These are phyloP conservation scores for Poecilia gillii DNA, from an alignment of 2,797 vertebrate genomes.

Conservation along the genomic window DNA sequence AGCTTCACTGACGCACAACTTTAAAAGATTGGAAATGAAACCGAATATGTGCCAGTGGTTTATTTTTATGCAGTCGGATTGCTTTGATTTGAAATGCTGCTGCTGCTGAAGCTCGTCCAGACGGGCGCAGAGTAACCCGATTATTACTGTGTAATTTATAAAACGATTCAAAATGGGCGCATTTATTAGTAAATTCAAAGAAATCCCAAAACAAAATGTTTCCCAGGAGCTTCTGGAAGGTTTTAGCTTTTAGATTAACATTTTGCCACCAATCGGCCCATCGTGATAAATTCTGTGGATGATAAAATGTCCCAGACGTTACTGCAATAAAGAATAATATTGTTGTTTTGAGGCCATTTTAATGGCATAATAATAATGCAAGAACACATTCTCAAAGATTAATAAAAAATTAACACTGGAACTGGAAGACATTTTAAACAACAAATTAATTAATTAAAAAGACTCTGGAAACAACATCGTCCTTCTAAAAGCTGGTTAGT, in stretches of 20 bases:
- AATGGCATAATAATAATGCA: too few relatives aligned
- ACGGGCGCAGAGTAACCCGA: neutral
- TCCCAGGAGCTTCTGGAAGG: neutral
- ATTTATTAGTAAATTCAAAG: neutral
- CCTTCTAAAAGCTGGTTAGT: too few relatives aligned
- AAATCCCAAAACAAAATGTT: neutral
- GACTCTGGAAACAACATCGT: too few relatives aligned
- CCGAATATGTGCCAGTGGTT: neutral
- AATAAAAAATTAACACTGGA: too few relatives aligned
- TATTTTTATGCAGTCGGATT: neutral
- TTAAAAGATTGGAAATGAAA: conserved; percentile 1
- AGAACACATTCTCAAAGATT: too few relatives aligned
- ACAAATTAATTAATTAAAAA: too few relatives aligned
- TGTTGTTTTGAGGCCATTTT: too few relatives aligned
- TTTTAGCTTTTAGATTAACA: neutral
- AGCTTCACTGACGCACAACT: neutral
- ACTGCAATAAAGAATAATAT: too few relatives aligned
- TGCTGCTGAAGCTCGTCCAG: neutral
- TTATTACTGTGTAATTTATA: neutral
- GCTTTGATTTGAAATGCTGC: neutral
- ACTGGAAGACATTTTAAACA: too few relatives aligned
- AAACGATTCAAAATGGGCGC: neutral
- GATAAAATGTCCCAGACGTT: too few relatives aligned
- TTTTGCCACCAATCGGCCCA: neutral
- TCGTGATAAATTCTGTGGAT: too few relatives aligned